phyloP scores from a whole-genome alignment of 2,113 vertebrate species.

The Herpailurus yagouaroundi region DNA sequence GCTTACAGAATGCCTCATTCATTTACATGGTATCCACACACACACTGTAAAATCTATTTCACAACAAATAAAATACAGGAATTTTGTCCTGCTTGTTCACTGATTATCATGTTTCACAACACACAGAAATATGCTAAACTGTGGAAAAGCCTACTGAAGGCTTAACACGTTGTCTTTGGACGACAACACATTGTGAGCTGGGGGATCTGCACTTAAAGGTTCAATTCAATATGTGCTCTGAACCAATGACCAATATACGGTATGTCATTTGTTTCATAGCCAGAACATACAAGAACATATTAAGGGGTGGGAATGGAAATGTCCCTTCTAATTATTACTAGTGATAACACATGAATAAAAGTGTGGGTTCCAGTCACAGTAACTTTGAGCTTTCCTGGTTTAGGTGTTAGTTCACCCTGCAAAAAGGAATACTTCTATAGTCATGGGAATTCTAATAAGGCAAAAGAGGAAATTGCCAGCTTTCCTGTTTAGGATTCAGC shows the following conservation, averaged over 20 bases:
- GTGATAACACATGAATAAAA: neutral
- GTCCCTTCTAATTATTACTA: neutral
- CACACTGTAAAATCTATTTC: neutral
- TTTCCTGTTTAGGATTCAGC: neutral
- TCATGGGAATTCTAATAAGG: neutral
- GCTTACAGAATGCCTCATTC: neutral
- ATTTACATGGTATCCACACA: neutral
- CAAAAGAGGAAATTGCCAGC: neutral
- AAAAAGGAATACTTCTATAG: neutral
- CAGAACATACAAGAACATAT: neutral
- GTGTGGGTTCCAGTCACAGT: neutral
- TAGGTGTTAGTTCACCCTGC: neutral
- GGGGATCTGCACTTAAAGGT: neutral
- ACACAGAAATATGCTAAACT: neutral
- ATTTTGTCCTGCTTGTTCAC: neutral
- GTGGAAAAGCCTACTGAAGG: neutral
- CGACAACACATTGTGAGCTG: neutral
- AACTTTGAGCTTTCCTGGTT: neutral
- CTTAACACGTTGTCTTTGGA: neutral
- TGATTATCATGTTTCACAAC: neutral
- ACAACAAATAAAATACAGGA: neutral
- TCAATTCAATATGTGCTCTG: neutral
- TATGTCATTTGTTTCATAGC: neutral
- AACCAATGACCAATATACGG: neutral
- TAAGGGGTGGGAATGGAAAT: neutral